Conservation (phyloP, 2,888 invertebrate genomes). For the Lucinisca nassula region DNA sequence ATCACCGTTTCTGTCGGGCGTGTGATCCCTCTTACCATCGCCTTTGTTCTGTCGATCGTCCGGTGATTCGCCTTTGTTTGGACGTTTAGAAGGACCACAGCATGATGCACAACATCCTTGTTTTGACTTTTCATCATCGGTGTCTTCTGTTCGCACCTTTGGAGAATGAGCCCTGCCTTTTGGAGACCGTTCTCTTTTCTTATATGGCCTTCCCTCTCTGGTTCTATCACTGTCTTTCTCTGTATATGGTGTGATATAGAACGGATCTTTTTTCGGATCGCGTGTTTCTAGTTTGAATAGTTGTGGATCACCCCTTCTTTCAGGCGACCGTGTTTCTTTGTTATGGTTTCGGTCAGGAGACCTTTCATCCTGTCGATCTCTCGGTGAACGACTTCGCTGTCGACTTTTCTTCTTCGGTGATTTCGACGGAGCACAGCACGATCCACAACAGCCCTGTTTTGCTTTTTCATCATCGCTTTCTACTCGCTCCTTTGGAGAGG, state of each 20-base stretch:
- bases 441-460: not conserved
- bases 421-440: not conserved
- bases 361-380: too few species aligned
- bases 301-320: too few species aligned
- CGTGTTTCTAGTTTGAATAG: too few species aligned
- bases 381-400: not conserved
- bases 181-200: not conserved
- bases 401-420: not conserved
- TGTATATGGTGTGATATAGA: not conserved
- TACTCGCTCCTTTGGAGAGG: not conserved
- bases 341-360: too few species aligned
- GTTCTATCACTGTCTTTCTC: not conserved
- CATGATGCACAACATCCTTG: not conserved
- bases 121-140: not conserved
- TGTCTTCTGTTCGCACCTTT: not conserved
- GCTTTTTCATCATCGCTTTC: not conserved
- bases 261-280: too few species aligned
- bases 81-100: not conserved
- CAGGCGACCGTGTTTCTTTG: too few species aligned
- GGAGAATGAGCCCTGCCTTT: not conserved
- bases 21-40: not conserved
- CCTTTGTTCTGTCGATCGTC: not conserved
- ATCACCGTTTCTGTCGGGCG: not conserved
- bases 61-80: not conserved
- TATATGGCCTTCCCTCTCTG: not conserved